Percentiles rank a stretch among this genome's conserved stretches.
Evolutionary conservation across 2,888 invertebrate species (phyloP).

Genomic region (Sphinx pinastri): DNA sequence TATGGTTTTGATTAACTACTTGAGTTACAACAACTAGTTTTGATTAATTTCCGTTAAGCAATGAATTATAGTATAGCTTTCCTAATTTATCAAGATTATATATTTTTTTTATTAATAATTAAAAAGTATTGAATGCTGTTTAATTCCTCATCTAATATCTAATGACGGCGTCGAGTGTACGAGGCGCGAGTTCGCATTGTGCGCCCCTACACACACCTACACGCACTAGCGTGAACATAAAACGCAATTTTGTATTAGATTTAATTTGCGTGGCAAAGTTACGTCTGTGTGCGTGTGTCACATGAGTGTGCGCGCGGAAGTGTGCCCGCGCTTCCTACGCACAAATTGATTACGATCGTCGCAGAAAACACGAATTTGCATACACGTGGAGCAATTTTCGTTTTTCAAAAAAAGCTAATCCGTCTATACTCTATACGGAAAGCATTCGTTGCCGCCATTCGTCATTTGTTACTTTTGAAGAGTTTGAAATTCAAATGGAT

Average conservation of each 20-base stretch:
- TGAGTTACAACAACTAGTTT: too few species aligned
- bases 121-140: slow-evolving; percentile 1
- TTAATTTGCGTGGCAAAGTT: slow-evolving; percentile 76
- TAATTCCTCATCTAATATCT: slow-evolving; percentile 52
- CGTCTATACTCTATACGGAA: slow-evolving; percentile 42
- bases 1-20: too few species aligned
- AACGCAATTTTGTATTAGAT: slow-evolving; percentile 85
- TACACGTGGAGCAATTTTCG: slow-evolving; percentile 64
- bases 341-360: slow-evolving; percentile 83
- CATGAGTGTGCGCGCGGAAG: slow-evolving; percentile 59
- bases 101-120: neutral
- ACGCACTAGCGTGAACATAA: slow-evolving; percentile 79
- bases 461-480: neutral
- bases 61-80: neutral
- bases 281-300: slow-evolving; percentile 50
- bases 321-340: slow-evolving; percentile 73
- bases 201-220: slow-evolving; percentile 75
- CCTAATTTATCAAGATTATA: neutral
- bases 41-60: too few species aligned
- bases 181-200: slow-evolving; percentile 73
- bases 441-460: slow-evolving; percentile 4
- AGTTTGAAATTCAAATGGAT: slow-evolving; percentile 1
- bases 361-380: slow-evolving; percentile 79
- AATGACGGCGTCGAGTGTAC: slow-evolving; percentile 66
- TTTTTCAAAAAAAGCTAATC: slow-evolving; percentile 57